Evolutionary conservation across 2,797 vertebrate genomes (phyloP).

Genomic region (Scyliorhinus canicula): DNA sequence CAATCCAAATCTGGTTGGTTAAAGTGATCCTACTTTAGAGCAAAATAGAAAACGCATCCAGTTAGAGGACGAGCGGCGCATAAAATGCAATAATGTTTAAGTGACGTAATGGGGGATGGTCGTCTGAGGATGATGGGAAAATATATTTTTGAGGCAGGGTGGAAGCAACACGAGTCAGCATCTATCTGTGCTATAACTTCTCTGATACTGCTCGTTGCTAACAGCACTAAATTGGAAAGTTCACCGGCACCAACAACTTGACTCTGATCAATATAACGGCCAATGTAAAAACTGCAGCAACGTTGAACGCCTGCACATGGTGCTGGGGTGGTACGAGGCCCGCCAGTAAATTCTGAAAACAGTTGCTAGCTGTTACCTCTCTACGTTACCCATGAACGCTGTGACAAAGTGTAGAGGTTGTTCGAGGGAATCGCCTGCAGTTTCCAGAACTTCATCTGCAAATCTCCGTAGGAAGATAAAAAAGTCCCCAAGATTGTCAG

Average conservation of each 20-base stretch:
- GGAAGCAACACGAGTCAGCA: background rate
- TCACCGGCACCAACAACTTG: background rate
- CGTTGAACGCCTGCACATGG: background rate
- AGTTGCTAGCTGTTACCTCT: slow-evolving; percentile 66
- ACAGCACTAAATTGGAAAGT: background rate
- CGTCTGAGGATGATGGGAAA: background rate
- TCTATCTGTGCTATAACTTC: background rate
- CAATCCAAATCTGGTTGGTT: background rate
- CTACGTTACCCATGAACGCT: slow-evolving; percentile 88
- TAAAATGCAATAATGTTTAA: background rate
- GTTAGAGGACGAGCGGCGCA: background rate
- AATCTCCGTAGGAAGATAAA: slow-evolving; percentile 94
- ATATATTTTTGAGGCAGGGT: background rate
- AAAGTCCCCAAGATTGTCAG: slow-evolving; percentile 91
- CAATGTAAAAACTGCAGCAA: background rate
- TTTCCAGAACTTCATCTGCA: slow-evolving; percentile 86
- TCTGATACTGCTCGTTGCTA: background rate
- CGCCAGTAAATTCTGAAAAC: background rate
- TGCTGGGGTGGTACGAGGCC: too few relatives aligned
- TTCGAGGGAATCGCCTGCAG: slow-evolving; percentile 80
- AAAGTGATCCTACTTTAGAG: background rate
- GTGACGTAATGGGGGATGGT: background rate
- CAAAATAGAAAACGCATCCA: background rate
- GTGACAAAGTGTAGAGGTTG: slow-evolving; percentile 88
- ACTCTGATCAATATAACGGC: background rate